Conservation (phyloP, 2,888 invertebrate species). For the Pandemis corylana region DNA sequence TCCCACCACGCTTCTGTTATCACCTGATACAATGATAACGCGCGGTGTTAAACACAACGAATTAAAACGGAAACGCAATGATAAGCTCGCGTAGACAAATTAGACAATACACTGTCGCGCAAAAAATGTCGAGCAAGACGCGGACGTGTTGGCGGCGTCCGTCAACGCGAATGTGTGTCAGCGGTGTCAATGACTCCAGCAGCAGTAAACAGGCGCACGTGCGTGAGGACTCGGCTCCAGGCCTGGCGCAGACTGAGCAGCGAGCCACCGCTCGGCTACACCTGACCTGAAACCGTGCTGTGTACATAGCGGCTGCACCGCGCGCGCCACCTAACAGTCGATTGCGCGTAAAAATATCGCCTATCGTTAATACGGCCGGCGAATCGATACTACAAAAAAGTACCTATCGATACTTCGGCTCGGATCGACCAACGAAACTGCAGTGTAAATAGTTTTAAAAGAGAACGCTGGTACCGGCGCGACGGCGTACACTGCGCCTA, state of each 20-base stretch:
- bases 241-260: constrained; percentile 27
- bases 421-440: constrained; percentile 64
- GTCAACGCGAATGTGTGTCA: constrained; percentile 81
- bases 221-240: constrained; percentile 36
- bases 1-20: constrained; percentile 28
- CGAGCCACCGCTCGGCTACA: constrained; percentile 33
- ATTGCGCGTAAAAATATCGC: constrained; percentile 61
- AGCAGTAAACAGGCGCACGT: constrained; percentile 66
- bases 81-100: constrained; percentile 54
- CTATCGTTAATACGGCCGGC: constrained; percentile 51
- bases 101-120: constrained; percentile 55
- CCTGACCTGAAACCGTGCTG: constrained; percentile 51
- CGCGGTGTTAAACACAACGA: constrained; percentile 41
- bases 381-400: constrained; percentile 61
- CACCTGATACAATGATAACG: constrained; percentile 28
- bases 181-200: constrained; percentile 79
- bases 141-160: constrained; percentile 73
- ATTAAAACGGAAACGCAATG: constrained; percentile 53
- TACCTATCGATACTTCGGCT: constrained; percentile 44
- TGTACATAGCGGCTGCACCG: constrained; percentile 55
- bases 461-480: constrained; percentile 70
- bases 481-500: constrained; percentile 70
- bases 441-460: constrained; percentile 61
- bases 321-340: constrained; percentile 61
- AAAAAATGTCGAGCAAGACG: constrained; percentile 63